Percentiles rank a stretch among this genome's conserved stretches.
phyloP scores from a whole-genome alignment of 2,888 invertebrate species.

The Cryptus viduatorius region DNA sequence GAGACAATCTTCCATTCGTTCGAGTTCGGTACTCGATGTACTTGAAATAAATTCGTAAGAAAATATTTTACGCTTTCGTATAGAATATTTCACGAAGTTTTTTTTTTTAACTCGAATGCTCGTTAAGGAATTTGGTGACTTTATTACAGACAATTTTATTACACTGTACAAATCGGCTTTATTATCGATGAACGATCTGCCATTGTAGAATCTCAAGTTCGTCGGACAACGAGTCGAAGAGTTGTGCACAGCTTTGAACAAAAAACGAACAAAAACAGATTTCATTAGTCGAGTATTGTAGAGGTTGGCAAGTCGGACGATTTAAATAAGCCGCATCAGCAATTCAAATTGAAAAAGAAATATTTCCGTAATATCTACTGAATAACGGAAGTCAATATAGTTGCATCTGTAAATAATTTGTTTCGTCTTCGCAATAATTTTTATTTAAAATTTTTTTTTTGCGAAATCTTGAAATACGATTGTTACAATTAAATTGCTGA shows the following conservation, averaged over 20 bases:
- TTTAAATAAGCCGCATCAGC: slow-evolving; percentile 1
- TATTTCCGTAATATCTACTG: too few relatives aligned
- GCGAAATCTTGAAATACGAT: neutral
- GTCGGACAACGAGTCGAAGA: slow-evolving; percentile 73
- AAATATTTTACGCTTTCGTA: neutral
- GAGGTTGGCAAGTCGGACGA: neutral
- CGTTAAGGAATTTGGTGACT: neutral
- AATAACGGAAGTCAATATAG: too few relatives aligned
- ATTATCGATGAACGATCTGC: slow-evolving; percentile 71
- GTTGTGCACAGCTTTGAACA: slow-evolving; percentile 73
- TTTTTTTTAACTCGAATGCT: neutral
- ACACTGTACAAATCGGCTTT: slow-evolving; percentile 25
- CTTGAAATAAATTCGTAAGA: slow-evolving; percentile 35
- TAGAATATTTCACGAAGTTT: neutral
- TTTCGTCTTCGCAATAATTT: too few relatives aligned
- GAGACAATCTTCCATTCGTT: slow-evolving; percentile 10
- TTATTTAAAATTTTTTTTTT: too few relatives aligned
- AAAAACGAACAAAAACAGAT: slow-evolving; percentile 50
- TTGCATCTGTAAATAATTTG: too few relatives aligned
- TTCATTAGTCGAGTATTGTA: neutral
- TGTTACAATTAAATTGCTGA: neutral
- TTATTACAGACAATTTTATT: slow-evolving; percentile 59
- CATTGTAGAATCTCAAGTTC: slow-evolving; percentile 73
- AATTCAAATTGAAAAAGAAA: slow-evolving; percentile 21
- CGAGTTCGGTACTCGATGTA: slow-evolving; percentile 21